Evolutionary conservation across 2,888 invertebrate species (phyloP).

Genomic region (Eurois occulta): DNA sequence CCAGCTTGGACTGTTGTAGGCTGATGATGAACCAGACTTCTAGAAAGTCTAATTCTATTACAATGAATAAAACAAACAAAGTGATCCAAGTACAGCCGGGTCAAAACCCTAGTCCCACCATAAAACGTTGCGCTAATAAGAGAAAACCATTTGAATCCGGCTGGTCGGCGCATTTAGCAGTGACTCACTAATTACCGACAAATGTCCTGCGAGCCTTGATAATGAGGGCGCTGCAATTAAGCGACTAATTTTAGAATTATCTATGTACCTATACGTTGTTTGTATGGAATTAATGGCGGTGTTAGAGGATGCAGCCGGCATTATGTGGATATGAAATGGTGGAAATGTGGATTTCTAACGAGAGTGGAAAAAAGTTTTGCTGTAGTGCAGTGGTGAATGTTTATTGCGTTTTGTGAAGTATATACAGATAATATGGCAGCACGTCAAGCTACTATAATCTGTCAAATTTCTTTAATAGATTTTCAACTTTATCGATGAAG

Average conservation of each 20-base stretch:
- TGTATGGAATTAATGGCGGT: constrained; percentile 5
- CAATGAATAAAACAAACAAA: background rate
- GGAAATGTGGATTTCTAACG: constrained; percentile 21
- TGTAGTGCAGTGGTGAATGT: background rate
- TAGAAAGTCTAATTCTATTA: too few species aligned
- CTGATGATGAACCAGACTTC: too few species aligned
- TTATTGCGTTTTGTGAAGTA: background rate
- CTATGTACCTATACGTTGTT: constrained; percentile 14
- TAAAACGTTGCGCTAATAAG: constrained; percentile 47
- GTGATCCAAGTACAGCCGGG: background rate
- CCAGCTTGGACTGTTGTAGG: background rate
- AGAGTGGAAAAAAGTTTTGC: background rate
- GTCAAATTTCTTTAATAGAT: too few species aligned
- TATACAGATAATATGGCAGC: too few species aligned
- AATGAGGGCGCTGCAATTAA: constrained; percentile 63
- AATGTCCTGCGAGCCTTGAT: constrained; percentile 63
- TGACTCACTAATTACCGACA: constrained; percentile 58
- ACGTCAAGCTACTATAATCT: too few species aligned
- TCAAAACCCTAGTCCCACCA: background rate
- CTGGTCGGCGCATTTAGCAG: constrained; percentile 29
- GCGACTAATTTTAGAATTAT: constrained; percentile 59
- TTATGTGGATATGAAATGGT: constrained; percentile 1
- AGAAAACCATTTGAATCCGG: constrained; percentile 54
- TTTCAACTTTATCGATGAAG: too few species aligned
- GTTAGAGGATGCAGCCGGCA: constrained; percentile 42